phyloP scores from a whole-genome alignment of 1,140 invertebrate genomes.

The Mamestra configurata region DNA sequence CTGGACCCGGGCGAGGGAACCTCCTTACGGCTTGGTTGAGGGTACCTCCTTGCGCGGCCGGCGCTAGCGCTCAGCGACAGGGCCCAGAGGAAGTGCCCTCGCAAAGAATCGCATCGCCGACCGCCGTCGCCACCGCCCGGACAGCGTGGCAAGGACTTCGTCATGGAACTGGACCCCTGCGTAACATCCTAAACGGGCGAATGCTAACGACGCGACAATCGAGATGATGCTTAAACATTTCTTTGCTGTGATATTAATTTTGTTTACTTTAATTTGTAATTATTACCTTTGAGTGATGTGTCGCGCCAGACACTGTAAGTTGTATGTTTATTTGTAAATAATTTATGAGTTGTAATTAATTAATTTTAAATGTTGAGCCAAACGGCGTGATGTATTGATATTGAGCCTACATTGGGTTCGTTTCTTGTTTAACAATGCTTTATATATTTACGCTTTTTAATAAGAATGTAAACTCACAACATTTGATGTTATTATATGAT shows the following conservation, averaged over 20 bases:
- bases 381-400: conserved; percentile 53
- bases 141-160: conserved; percentile 54
- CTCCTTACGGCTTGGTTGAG: conserved; percentile 71
- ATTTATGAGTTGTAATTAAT: conserved; percentile 67
- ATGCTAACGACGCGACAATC: conserved; percentile 54
- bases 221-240: conserved; percentile 70
- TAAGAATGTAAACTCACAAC: conserved; percentile 16
- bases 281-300: conserved; percentile 66
- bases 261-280: conserved; percentile 74
- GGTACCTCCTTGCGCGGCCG: conserved; percentile 36
- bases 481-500: conserved; percentile 4
- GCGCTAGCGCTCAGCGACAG: conserved; percentile 44
- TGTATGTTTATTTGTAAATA: conserved; percentile 77
- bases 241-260: conserved; percentile 86
- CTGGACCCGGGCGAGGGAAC: conserved; percentile 81
- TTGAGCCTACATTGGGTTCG: conserved; percentile 19
- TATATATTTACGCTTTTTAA: conserved; percentile 39
- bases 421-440: conserved; percentile 32
- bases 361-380: conserved; percentile 57
- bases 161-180: conserved; percentile 59
- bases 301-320: conserved; percentile 69
- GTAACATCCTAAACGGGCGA: conserved; percentile 57
- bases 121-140: conserved; percentile 27
- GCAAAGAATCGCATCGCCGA: conserved; percentile 30
- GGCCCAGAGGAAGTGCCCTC: background rate